Percentiles rank a stretch among this genome's conserved stretches.
These are phyloP conservation scores for Meiosimyza platycephala DNA, from an alignment of 2,888 invertebrate species.

Conservation along the genomic window DNA sequence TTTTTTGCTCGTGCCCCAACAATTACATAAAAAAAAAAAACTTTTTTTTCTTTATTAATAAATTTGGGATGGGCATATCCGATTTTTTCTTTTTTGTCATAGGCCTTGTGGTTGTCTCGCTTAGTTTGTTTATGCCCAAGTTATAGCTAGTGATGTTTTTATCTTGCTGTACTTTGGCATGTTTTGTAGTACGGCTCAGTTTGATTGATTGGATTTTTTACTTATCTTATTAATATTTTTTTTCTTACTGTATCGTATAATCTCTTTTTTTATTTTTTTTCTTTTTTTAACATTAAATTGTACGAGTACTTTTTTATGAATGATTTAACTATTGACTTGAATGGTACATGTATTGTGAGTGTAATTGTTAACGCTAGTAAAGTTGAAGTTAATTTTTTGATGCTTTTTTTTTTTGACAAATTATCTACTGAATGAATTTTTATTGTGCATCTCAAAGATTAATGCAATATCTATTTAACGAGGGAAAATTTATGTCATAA, in stretches of 20 bases:
- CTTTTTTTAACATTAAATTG: neutral
- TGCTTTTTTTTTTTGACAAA: slow-evolving; percentile 23
- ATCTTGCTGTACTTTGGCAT: slow-evolving; percentile 21
- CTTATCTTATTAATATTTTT: slow-evolving; percentile 63
- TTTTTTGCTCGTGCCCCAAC: slow-evolving; percentile 5
- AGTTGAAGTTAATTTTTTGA: slow-evolving; percentile 18
- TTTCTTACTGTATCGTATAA: slow-evolving; percentile 22
- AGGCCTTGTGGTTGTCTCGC: slow-evolving; percentile 4
- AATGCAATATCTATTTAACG: too few relatives aligned
- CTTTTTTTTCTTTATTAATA: slow-evolving; percentile 44
- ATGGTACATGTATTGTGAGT: slow-evolving; percentile 12
- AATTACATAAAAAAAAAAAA: slow-evolving; percentile 27
- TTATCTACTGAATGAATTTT: too few relatives aligned
- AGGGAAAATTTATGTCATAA: too few relatives aligned
- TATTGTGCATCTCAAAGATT: too few relatives aligned
- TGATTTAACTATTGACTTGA: slow-evolving; percentile 5
- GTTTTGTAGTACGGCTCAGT: slow-evolving; percentile 47
- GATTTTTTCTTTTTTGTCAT: slow-evolving; percentile 45
- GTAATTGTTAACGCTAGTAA: slow-evolving; percentile 30
- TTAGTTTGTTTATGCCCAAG: slow-evolving; percentile 6
- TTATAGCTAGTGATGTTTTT: slow-evolving; percentile 27
- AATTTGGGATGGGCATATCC: slow-evolving; percentile 62
- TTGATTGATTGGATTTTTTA: slow-evolving; percentile 65
- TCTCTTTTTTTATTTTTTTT: neutral
- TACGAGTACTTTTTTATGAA: neutral